phyloP scores from a whole-genome alignment of 2,888 invertebrate species.

The Epinotia nisella region DNA sequence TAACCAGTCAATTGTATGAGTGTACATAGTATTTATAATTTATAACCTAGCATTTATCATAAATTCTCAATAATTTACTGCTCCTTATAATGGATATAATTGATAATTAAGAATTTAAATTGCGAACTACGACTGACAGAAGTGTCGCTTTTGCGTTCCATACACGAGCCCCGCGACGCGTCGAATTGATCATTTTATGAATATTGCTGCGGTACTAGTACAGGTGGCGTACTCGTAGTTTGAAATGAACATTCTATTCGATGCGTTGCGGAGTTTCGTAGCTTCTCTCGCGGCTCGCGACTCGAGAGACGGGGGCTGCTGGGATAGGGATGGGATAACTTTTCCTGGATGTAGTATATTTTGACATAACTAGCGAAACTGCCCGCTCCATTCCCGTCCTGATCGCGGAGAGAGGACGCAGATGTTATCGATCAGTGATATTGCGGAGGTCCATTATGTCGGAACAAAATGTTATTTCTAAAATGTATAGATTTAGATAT shows the following conservation, averaged over 20 bases:
- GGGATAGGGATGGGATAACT: no score
- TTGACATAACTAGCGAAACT: no score
- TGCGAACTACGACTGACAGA: background rate
- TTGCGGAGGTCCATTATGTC: no score
- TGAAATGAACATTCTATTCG: no score
- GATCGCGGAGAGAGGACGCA: background rate
- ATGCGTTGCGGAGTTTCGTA: no score
- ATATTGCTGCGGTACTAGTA: no score
- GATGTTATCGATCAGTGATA: background rate
- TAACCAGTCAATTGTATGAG: slow-evolving; percentile 40
- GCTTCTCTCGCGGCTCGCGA: no score
- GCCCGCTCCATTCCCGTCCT: background rate
- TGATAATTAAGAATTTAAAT: background rate
- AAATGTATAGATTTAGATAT: background rate
- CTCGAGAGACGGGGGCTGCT: no score
- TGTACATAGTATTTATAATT: slow-evolving; percentile 26
- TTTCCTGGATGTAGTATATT: no score
- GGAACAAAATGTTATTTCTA: no score
- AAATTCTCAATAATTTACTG: background rate
- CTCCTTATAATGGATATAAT: background rate
- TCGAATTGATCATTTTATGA: background rate
- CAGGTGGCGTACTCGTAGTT: no score
- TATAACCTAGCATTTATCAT: slow-evolving; percentile 17
- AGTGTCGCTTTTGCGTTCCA: background rate
- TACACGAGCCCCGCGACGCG: background rate